A percentile compares a stretch with the other conserved stretches of the same genome.
These are phyloP conservation scores for Ptilodon capucinus DNA, from an alignment of 2,888 invertebrate genomes.

Conservation along the genomic window DNA sequence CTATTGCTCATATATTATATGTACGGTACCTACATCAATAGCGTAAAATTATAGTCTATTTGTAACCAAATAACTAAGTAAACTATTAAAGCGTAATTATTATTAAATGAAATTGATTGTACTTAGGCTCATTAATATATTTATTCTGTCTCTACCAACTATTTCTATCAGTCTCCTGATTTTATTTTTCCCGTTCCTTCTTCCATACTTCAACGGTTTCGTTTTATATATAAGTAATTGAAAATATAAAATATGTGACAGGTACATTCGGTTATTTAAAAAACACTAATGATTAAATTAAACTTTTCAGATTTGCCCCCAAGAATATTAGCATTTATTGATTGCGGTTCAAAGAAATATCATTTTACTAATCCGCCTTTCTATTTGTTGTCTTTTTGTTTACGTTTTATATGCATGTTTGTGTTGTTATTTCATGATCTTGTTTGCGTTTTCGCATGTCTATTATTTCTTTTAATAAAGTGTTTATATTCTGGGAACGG, in stretches of 20 bases:
- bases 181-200: constrained; percentile 17
- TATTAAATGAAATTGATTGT: constrained; percentile 51
- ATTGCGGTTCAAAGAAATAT: constrained; percentile 23
- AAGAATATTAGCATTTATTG: constrained; percentile 79
- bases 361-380: constrained; percentile 20
- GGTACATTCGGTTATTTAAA: constrained; percentile 1
- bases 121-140: constrained; percentile 32
- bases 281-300: constrained; percentile 16
- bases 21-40: constrained; percentile 41
- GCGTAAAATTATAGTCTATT: constrained; percentile 32
- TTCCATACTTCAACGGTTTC: constrained; percentile 2
- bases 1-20: constrained; percentile 31
- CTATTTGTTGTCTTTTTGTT: constrained; percentile 13
- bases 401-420: constrained; percentile 29
- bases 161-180: constrained; percentile 18
- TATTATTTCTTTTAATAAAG: constrained; percentile 24
- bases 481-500: constrained; percentile 25
- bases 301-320: constrained; percentile 76
- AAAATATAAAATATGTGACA: background rate
- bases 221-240: background rate
- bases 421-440: background rate
- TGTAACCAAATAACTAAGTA: constrained; percentile 29
- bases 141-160: constrained; percentile 27
- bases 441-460: constrained; percentile 19
- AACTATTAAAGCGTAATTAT: constrained; percentile 21